These are phyloP conservation scores for Eidolon helvum DNA, from an alignment of 2,113 vertebrate genomes.

Conservation along the genomic window DNA sequence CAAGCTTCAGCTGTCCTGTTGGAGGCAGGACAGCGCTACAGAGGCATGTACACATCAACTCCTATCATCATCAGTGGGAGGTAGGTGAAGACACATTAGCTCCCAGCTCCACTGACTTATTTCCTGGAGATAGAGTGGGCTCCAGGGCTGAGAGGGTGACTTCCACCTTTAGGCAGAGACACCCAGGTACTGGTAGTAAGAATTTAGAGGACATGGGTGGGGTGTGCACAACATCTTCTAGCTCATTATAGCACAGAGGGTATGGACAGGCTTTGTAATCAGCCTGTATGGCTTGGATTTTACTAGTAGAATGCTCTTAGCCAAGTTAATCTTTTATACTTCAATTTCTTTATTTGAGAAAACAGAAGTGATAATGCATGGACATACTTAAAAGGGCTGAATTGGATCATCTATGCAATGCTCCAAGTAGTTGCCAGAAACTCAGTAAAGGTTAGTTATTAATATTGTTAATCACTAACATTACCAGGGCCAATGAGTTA, in stretches of 20 bases:
- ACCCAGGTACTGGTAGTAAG: neutral
- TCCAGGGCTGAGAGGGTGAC: neutral
- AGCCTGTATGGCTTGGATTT: neutral
- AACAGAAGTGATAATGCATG: neutral
- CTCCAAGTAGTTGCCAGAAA: neutral
- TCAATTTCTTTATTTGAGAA: neutral
- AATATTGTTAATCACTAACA: neutral
- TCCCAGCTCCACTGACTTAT: no score
- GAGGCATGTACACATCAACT: accelerated
- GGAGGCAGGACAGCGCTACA: neutral
- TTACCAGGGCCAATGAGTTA: neutral
- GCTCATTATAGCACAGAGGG: accelerated
- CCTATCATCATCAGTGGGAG: accelerated
- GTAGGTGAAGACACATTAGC: accelerated
- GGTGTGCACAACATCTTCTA: accelerated
- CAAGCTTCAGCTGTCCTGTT: accelerated
- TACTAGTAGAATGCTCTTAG: neutral
- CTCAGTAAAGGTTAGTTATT: neutral
- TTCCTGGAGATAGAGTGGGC: neutral
- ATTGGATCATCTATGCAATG: neutral
- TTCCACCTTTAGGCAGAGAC: neutral
- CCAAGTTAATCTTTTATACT: neutral
- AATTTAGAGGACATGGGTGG: neutral
- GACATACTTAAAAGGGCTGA: neutral
- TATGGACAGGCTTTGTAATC: neutral